A percentile compares a stretch with the other conserved stretches of the same genome.
These are phyloP conservation scores for Istiophorus platypterus DNA, from an alignment of 2,113 vertebrate species.

Conservation along the genomic window DNA sequence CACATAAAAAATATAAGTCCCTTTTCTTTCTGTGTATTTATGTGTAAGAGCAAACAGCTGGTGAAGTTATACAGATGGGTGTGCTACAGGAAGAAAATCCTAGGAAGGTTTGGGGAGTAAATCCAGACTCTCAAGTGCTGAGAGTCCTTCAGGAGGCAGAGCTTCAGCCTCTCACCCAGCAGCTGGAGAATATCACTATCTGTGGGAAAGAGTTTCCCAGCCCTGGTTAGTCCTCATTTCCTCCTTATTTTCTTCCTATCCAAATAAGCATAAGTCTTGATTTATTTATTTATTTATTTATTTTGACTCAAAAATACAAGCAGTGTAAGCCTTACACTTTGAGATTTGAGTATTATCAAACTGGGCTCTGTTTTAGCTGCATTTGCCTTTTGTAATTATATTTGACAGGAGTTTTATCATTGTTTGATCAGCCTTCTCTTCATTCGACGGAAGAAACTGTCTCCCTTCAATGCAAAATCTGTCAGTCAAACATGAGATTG, in stretches of 20 bases:
- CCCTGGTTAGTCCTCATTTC: constrained; percentile 38
- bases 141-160: constrained; percentile 90
- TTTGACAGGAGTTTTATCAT: no score
- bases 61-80: constrained; percentile 88
- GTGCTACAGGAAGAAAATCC: constrained; percentile 83
- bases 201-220: constrained; percentile 12
- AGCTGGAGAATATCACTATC: constrained; percentile 80
- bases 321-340: not conserved
- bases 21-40: not conserved
- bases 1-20: not conserved
- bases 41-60: constrained; percentile 85
- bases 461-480: not conserved
- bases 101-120: constrained; percentile 89
- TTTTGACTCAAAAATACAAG: not conserved
- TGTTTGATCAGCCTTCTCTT: no score
- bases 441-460: not conserved
- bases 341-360: no score
- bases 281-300: not conserved
- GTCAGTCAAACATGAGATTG: not conserved
- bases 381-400: no score
- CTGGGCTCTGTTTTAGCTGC: no score
- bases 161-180: constrained; percentile 89
- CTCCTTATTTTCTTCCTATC: not conserved
- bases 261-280: not conserved
- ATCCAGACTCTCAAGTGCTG: constrained; percentile 88